phyloP scores from a whole-genome alignment of 2,113 vertebrate species.

The Colossoma macropomum region DNA sequence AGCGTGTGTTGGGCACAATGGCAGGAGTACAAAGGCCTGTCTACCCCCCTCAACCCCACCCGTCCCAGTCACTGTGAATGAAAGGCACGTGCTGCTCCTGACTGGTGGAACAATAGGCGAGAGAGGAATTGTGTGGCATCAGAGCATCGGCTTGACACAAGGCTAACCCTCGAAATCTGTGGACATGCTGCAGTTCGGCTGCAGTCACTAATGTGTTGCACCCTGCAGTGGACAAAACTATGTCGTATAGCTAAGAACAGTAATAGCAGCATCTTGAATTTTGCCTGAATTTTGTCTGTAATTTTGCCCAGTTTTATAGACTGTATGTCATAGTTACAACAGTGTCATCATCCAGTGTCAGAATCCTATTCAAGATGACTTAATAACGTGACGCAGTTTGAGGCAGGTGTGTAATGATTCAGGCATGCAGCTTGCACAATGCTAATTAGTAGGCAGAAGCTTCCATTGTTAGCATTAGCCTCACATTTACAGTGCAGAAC shows the following conservation, averaged over 20 bases:
- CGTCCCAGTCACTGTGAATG: conserved; percentile 62
- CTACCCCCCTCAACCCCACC: conserved; percentile 53
- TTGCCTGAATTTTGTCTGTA: neutral
- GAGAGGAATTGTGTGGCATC: conserved; percentile 61
- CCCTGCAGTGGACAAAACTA: neutral
- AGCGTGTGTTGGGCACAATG: conserved; percentile 80
- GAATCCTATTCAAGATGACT: neutral
- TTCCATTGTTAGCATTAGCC: neutral
- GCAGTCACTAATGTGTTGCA: neutral
- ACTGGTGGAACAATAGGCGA: conserved; percentile 69
- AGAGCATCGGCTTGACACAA: conserved; percentile 42
- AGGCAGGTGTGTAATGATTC: neutral
- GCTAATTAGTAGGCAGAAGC: neutral
- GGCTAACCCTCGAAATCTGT: conserved; percentile 25
- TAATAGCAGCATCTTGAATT: too few species aligned
- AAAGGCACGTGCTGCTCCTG: conserved; percentile 78
- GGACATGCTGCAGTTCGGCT: neutral
- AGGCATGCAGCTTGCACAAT: neutral
- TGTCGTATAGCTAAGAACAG: neutral
- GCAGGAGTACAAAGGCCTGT: conserved; percentile 71
- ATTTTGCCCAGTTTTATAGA: neutral
- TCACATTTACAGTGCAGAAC: neutral
- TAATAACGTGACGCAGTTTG: neutral
- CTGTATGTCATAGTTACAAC: neutral
- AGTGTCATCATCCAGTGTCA: neutral